Conservation (phyloP, 2,888 invertebrate genomes). For the Strigamia crassipes region DNA sequence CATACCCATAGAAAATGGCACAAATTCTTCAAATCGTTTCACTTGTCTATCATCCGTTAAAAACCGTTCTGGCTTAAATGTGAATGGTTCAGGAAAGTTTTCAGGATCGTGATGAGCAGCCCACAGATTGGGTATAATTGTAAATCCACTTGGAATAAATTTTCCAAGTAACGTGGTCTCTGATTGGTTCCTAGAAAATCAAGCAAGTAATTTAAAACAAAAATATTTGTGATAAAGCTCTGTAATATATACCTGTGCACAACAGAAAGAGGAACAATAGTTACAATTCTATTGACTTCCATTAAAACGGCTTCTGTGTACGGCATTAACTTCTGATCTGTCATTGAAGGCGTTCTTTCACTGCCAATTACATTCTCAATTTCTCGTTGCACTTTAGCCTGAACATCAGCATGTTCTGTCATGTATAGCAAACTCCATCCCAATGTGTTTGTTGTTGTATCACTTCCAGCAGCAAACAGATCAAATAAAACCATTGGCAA, state of each 20-base stretch:
- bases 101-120: constrained; percentile 48
- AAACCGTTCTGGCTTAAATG: constrained; percentile 49
- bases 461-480: neutral
- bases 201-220: no score
- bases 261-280: neutral
- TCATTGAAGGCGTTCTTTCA: neutral
- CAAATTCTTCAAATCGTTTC: constrained; percentile 36
- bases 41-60: constrained; percentile 47
- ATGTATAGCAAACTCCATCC: neutral
- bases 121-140: constrained; percentile 48
- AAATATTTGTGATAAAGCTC: no score
- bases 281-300: neutral
- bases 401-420: neutral
- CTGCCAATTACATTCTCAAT: neutral
- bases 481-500: neutral
- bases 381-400: neutral
- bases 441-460: neutral
- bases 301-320: neutral
- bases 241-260: neutral
- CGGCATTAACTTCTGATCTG: constrained; percentile 8
- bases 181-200: constrained; percentile 28
- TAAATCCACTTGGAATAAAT: constrained; percentile 46
- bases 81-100: constrained; percentile 38
- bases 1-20: constrained; percentile 48
- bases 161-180: constrained; percentile 30